Evolutionary conservation across 2,888 invertebrate species (phyloP), one percentile per base, ranked within the genome.

Genomic region (Lamproptera curius): DNA sequence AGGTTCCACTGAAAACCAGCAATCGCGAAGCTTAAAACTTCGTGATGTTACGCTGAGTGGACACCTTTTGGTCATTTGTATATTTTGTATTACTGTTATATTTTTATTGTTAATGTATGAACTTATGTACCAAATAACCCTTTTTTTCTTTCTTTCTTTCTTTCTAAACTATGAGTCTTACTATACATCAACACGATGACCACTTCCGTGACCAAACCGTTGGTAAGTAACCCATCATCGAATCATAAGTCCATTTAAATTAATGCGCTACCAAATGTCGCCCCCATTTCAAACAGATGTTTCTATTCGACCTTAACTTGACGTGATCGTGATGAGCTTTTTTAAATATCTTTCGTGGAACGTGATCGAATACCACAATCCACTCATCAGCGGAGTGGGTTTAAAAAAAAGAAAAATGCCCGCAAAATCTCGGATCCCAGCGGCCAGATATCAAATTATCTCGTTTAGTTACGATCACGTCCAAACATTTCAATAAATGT

Each of bases 181-280:
- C n/a, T n/a, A n/a, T n/a, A n/a, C n/a, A n/a, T n/a, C n/a, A n/a
- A n/a, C n/a, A n/a, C n/a, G n/a, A n/a, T n/a, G n/a, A n/a, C n/a
- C n/a, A n/a, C n/a, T n/a, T n/a, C n/a, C n/a, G n/a, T n/a, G n/a
- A n/a, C n/a, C n/a, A n/a, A n/a, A n/a, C n/a, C n/a, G n/a, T n/a
- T n/a, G n/a, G n/a, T n/a, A n/a, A n/a, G n/a, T n/a, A n/a, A n/a
- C n/a, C n/a, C n/a, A n/a, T n/a, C n/a, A n/a, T n/a, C n/a, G n/a
- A n/a, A n/a, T n/a, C n/a, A n/a, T 16, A 28, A 31, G 20, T 38
- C 38, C 20, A 46, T 46, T 40, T 13, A 37, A 36, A 28, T 16
- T 40, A 40, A 34, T 46, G 39, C 34, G 38, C 46, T 52, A 44
- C 42, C 42, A 17, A 45, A 28, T 20, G 35, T 44, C 41, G 52